Base-by-base conservation (phyloP, 2,797 vertebrate species). In the Anomalospiza imberbis region DNA sequence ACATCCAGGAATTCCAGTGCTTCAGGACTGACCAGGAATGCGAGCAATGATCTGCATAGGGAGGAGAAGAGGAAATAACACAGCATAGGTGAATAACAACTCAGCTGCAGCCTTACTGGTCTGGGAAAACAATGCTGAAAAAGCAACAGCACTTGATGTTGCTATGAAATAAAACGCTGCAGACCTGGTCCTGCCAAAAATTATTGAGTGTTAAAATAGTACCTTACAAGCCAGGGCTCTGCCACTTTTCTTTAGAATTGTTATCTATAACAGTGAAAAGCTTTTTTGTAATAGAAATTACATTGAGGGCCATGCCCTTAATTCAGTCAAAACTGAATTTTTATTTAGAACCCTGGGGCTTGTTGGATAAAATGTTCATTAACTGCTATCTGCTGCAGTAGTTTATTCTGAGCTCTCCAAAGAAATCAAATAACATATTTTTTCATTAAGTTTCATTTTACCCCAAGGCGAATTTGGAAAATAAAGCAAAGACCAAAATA, bases 41-140 rank as follows among this genome's bases (percentile, higher is more conserved):
- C 2, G 7, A 67, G 13, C 55, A 13, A 0, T 0, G 7, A 15
- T 12, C n/a, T 44, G 4, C 1, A 1, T 2, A 15, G 12, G 3
- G 10, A 67, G 12, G 38, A 78, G 36, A 55, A 36, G 28, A 47
- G 36, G 36, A 40, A 65, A 18, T 24, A 67, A 36, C 57, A 20
- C 3, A 2, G 57, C n/a, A 8, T 0, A 44, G 42, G 47, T 31
- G 28, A 45, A 24, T 14, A 44, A 9, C 18, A 34, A 8, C 25
- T 34, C 13, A 11, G 16, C 44, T 70, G 50, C 47, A 88, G 19
- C 45, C 17, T 47, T 17, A 3, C 3, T 2, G 45, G 13, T 40
- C 7, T 38, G 57, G 47, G 38, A 70, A 47, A 73, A n/a, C 51
- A 79, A n/a, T 31, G 16, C 24, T 66, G 40, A 51, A 47, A 34